phyloP scores from a whole-genome alignment of 2,113 vertebrate species.

The Meriones unguiculatus region DNA sequence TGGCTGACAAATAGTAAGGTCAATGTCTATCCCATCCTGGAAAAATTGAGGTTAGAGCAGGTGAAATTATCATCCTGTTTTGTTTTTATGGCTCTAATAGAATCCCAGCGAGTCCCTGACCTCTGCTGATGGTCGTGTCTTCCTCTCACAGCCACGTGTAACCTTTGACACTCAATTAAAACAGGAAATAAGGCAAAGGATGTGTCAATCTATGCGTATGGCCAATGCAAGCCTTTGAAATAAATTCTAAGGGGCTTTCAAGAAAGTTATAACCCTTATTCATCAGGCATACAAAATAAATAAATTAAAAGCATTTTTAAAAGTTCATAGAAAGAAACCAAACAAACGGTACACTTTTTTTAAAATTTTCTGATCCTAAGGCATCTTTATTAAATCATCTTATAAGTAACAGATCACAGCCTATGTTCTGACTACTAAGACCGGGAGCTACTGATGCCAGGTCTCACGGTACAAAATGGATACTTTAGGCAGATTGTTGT shows the following conservation, averaged over 20 bases:
- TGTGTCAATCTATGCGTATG: conserved; percentile 83
- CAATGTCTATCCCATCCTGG: conserved; percentile 85
- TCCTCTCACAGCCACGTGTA: conserved; percentile 85
- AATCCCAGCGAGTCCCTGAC: conserved; percentile 86
- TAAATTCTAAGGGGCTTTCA: conserved; percentile 77
- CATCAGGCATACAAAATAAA: conserved; percentile 45
- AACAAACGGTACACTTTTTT: not conserved
- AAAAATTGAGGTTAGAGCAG: conserved; percentile 90
- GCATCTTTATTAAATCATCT: conserved; percentile 25
- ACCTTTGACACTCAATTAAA: conserved; percentile 89
- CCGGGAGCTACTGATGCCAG: not conserved
- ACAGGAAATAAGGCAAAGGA: conserved; percentile 87
- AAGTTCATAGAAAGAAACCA: conserved; percentile 39
- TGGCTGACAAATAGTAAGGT: conserved; percentile 88
- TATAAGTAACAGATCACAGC: conserved; percentile 44
- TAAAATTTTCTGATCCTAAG: conserved; percentile 47
- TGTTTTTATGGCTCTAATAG: conserved; percentile 87
- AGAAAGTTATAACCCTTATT: conserved; percentile 71
- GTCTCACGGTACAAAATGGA: not conserved
- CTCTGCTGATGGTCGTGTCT: conserved; percentile 85
- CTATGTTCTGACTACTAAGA: not conserved
- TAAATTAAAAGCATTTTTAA: conserved; percentile 5
- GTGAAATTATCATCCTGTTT: conserved; percentile 90
- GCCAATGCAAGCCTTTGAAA: conserved; percentile 75
- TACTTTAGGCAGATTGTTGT: not conserved